Base-by-base conservation (phyloP, 2,113 vertebrate species). In the Syngnathus scovelli region DNA sequence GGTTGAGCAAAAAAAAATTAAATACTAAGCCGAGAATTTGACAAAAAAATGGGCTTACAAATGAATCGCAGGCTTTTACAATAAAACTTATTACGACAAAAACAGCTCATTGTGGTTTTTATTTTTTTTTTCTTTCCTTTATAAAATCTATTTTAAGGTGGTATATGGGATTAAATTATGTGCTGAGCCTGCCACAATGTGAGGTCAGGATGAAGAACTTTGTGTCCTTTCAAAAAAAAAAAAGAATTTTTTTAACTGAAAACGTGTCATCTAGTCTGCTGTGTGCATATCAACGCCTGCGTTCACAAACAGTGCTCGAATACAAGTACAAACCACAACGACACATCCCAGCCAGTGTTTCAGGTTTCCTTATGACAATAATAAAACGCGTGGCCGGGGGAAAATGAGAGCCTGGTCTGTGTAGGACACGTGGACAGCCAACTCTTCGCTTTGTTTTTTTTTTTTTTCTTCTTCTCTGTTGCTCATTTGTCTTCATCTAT, bases 361-460 rank as follows among this genome's bases (percentile, higher is more conserved):
- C 44, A 80, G 76, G 64, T 74, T 79, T 86, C 79, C 68, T 74
- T 80, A 77, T 76, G 84, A 81, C 81, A 81, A 84, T 78, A 80
- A 83, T 77, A 85, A 83, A 83, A 66, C 11, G 33, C 3, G 43
- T 27, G 6, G 70, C 72, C 77, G 84, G 68, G 79, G 82, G 76
- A 84, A 83, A 83, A 62, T 44, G 65, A 52, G 48, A 72, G 66
- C 76, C 43, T 65, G 77, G 63, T 71, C 71, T 69, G 61, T 8
- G 67, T 46, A 55, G 74, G 81, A 85, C 79, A 80, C 10, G 43
- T 54, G 66, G 67, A 86, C 58, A 59, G 44, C 15, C 69, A 71
- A 49, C 48, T 54, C 56, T 21, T 64, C 12, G 12, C 13, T 65
- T 64, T 21, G 43, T 33, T 8, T 39, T 33, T 1, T 27, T 1